These are phyloP conservation scores for Cettia cetti DNA, from an alignment of 2,113 vertebrate species.

Conservation along the genomic window DNA sequence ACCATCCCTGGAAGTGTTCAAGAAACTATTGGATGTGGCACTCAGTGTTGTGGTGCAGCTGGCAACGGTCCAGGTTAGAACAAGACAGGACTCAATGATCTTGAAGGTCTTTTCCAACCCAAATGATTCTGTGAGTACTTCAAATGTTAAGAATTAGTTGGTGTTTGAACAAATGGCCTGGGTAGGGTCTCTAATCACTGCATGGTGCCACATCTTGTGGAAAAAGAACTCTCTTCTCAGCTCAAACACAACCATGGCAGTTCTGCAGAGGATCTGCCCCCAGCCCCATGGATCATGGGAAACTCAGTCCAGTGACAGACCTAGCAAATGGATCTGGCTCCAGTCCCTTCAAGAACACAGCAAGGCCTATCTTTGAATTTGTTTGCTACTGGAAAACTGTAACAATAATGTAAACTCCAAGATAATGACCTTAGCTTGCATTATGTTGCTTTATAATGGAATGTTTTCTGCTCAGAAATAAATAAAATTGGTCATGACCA, in stretches of 20 bases:
- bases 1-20: neutral
- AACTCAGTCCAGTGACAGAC: neutral
- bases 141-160: neutral
- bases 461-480: neutral
- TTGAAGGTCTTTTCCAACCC: neutral
- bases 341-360: neutral
- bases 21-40: neutral
- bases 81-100: neutral
- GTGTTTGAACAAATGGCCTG: neutral
- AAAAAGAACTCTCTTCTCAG: neutral
- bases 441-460: neutral
- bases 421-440: neutral
- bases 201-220: fast-evolving
- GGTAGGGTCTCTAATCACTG: neutral
- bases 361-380: neutral
- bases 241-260: neutral
- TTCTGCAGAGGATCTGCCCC: neutral
- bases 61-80: neutral
- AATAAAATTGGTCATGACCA: neutral
- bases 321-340: neutral
- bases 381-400: neutral
- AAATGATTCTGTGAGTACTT: neutral
- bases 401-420: neutral
- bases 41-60: neutral
- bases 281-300: neutral